Percentiles rank a stretch among this genome's conserved stretches.
Evolutionary conservation across 2,797 vertebrate genomes (phyloP).

Genomic region (Enteromius radiatus): DNA sequence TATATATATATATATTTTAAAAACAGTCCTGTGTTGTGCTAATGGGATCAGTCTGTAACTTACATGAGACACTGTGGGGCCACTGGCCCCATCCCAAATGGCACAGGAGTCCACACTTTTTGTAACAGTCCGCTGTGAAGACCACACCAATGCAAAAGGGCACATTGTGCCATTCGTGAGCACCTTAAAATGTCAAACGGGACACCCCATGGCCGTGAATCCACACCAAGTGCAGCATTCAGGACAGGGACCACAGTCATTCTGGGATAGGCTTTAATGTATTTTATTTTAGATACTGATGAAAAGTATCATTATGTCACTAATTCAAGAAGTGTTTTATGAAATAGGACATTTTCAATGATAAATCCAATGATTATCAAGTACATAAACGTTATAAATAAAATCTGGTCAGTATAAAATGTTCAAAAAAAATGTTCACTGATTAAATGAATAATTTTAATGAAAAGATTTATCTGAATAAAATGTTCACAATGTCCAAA

Average conservation of each 20-base stretch:
- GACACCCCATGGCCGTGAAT: neutral
- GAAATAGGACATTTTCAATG: neutral
- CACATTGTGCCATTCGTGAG: neutral
- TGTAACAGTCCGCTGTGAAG: neutral
- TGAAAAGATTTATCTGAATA: neutral
- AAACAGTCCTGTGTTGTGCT: slow-evolving; percentile 22
- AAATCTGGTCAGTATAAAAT: neutral
- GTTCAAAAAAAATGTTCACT: neutral
- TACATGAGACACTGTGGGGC: slow-evolving; percentile 16
- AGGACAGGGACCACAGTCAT: neutral
- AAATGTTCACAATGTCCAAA: neutral
- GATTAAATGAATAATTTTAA: neutral
- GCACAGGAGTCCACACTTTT: neutral
- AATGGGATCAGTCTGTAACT: slow-evolving; percentile 32
- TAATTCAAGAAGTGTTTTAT: neutral
- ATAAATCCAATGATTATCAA: neutral
- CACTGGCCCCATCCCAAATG: slow-evolving; percentile 13
- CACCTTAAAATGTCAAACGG: slow-evolving; percentile 1
- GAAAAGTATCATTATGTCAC: neutral
- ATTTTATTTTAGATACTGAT: neutral
- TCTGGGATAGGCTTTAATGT: neutral
- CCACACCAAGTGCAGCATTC: neutral
- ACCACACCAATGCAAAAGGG: slow-evolving; percentile 1
- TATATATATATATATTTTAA: neutral
- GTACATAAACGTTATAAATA: neutral